Evolutionary conservation across 2,113 vertebrate species (phyloP), one percentile per base, ranked within the genome.

Genomic region (Eulacestoma nigropectus): DNA sequence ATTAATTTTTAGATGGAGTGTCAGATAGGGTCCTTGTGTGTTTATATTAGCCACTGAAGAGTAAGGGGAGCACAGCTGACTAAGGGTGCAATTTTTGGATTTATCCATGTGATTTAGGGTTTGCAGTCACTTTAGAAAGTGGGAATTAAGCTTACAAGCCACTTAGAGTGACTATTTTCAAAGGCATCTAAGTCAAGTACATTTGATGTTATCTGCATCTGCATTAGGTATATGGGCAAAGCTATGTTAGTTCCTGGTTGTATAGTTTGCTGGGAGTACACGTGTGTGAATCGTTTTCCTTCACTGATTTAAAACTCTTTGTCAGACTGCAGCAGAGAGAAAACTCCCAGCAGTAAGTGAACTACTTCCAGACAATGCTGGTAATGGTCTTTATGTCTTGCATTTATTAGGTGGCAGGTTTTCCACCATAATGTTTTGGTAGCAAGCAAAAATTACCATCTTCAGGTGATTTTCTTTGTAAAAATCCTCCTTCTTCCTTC

Each of bases 1-100:
- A 88, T 86, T 94, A 90, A 88, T 94, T 93, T 92, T 96, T 80
- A 97, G 95, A 91, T 91, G 70, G 75, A 79, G 63, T 74, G 35
- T 80, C 79, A 79, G 70, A 59, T 85, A 85, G 30, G 32, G 16
- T 69, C 27, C 25, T 69, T 70, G 26, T 68, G 47, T 95, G 81
- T 93, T 95, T 93, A 30, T 69, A 65, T 90, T 93, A 91, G 50
- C 72, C 84, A 74, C 78, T 76, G 88, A 83, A 88, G 78, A 85
- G 30, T 83, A 77, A 91, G 84, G 84, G 87, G 79, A 90, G 42
- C 75, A 83, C 60, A 70, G 44, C 57, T 87, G 59, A 69, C 21
- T 64, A 72, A 42, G 32, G 44, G 85, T 91, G 56, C 47, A 78
- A 59, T 87, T 94, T 89, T 80, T 47, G 6, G 46, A 73, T 82